Conservation (phyloP, 2,797 vertebrate species). For the Amblyopsis hoosieri region DNA sequence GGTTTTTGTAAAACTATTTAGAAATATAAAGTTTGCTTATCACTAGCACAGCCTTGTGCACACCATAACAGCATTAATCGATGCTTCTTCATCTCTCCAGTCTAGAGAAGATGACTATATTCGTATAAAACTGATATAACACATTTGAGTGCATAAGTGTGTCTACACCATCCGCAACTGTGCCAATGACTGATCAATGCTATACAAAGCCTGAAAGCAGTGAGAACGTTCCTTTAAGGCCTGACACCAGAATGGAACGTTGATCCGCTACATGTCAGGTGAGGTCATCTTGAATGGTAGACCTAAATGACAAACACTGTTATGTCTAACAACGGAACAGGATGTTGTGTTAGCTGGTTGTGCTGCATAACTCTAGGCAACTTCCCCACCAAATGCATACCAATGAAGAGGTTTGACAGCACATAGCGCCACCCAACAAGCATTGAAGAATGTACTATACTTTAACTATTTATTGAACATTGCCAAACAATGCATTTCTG, state of each 20-base stretch:
- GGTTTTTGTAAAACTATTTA: no score
- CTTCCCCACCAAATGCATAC: conserved; percentile 3
- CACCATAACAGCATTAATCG: no score
- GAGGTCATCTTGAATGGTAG: background rate
- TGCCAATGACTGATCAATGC: background rate
- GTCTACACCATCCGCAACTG: background rate
- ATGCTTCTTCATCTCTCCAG: no score
- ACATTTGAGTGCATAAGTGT: background rate
- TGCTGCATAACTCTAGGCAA: conserved; percentile 4
- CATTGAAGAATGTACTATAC: conserved; percentile 7
- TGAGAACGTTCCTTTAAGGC: background rate
- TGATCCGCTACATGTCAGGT: background rate
- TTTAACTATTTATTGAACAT: background rate
- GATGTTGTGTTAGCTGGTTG: conserved; percentile 27
- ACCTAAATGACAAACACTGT: background rate
- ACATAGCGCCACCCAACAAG: no score
- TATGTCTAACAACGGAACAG: conserved; percentile 40
- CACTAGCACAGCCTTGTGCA: no score
- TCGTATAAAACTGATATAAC: background rate
- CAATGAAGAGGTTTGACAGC: no score
- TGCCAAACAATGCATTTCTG: conserved; percentile 27
- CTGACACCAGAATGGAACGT: background rate
- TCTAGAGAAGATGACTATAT: background rate
- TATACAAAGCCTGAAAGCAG: background rate
- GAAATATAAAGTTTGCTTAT: no score